Evolutionary conservation across 2,888 invertebrate species (phyloP).

Genomic region (Dynastes grantii): DNA sequence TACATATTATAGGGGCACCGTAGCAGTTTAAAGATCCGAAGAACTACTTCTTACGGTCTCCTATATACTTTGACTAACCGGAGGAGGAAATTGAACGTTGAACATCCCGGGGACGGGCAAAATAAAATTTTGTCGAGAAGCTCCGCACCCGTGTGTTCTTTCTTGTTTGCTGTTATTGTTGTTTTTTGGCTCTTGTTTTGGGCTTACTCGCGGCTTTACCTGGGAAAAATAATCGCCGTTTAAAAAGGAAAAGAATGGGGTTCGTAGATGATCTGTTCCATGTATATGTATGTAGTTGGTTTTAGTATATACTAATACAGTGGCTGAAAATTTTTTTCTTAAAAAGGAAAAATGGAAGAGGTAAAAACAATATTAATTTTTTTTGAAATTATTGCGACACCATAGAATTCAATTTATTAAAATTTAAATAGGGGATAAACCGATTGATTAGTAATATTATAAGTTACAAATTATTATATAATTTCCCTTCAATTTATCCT

Average conservation of each 20-base stretch:
- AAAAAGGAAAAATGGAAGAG: constrained; percentile 44
- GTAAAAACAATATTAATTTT: background rate
- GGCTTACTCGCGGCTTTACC: background rate
- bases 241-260: constrained; percentile 17
- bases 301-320: constrained; percentile 1
- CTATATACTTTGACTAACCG: background rate
- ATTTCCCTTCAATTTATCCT: too few relatives aligned
- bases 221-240: constrained; percentile 46
- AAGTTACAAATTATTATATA: too few relatives aligned
- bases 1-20: too few relatives aligned
- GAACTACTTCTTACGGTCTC: background rate
- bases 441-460: too few relatives aligned
- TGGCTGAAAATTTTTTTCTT: constrained; percentile 26
- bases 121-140: too few relatives aligned
- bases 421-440: too few relatives aligned
- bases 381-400: background rate
- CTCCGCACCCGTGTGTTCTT: background rate
- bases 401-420: too few relatives aligned
- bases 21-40: background rate
- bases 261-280: background rate
- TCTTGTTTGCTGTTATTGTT: too few relatives aligned
- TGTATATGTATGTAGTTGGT: background rate
- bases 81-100: constrained; percentile 13
- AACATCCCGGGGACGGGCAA: background rate
- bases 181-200: too few relatives aligned